phyloP scores from a whole-genome alignment of 2,113 vertebrate species.

The Psilopogon haemacephalus region DNA sequence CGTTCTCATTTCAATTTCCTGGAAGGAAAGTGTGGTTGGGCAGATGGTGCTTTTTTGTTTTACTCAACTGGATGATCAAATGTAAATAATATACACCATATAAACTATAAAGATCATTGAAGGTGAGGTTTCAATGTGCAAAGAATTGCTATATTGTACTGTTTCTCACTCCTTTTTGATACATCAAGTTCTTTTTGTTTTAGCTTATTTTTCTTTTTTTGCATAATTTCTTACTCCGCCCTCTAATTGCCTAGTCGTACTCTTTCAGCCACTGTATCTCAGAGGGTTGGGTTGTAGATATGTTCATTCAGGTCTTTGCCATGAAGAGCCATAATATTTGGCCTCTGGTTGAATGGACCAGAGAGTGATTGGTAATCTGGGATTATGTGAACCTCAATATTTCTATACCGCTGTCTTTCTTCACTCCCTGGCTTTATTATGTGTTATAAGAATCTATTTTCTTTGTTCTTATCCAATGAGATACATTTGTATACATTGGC shows the following conservation, averaged over 20 bases:
- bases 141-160: not conserved
- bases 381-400: slow-evolving; percentile 30
- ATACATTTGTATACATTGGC: not conserved
- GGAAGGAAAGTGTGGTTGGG: slow-evolving; percentile 78
- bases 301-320: not conserved
- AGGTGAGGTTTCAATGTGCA: not conserved
- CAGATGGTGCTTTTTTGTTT: slow-evolving; percentile 79
- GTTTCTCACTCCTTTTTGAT: not conserved
- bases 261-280: not conserved
- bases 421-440: not conserved
- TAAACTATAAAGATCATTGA: not conserved
- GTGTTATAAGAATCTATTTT: not conserved
- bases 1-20: slow-evolving; percentile 83
- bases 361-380: slow-evolving; percentile 20
- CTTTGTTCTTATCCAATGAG: not conserved
- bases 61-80: slow-evolving; percentile 70
- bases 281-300: not conserved
- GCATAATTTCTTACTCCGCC: not conserved
- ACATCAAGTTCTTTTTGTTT: not conserved
- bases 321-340: not conserved
- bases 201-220: not conserved
- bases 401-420: slow-evolving; percentile 12
- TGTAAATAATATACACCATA: slow-evolving; percentile 56
- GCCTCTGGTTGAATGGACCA: not conserved
- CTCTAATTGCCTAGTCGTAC: not conserved